Conservation (phyloP, 2,113 vertebrate species). For the Engraulis encrasicolus region DNA sequence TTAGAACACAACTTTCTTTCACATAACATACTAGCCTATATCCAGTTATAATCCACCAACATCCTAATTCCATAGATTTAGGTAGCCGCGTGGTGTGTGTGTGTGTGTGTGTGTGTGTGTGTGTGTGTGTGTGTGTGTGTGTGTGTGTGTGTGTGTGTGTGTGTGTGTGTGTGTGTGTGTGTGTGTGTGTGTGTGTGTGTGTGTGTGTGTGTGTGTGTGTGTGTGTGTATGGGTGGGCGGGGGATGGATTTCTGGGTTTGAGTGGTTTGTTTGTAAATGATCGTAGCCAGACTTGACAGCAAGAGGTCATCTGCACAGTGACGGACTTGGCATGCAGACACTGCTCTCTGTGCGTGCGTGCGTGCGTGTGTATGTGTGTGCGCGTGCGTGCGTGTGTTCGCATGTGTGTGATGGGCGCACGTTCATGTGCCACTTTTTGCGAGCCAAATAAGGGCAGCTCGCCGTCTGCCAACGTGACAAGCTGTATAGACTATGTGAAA, state of each 20-base stretch:
- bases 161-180: too few species aligned
- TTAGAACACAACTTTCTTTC: not conserved
- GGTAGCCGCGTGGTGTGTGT: not conserved
- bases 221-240: too few species aligned
- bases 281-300: not conserved
- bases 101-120: too few species aligned
- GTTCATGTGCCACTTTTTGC: not conserved
- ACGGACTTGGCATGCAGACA: not conserved
- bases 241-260: not conserved
- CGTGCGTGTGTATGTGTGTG: not conserved
- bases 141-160: too few species aligned
- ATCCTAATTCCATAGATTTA: not conserved
- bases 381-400: not conserved
- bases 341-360: not conserved
- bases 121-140: too few species aligned
- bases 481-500: not conserved
- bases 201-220: too few species aligned
- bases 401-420: not conserved
- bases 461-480: not conserved
- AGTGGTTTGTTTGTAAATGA: conserved; percentile 24
- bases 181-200: too few species aligned
- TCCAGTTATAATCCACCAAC: not conserved
- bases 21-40: not conserved
- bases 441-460: not conserved
- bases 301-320: not conserved